Conservation (phyloP, 2,113 vertebrate genomes). For the Xenopus tropicalis region DNA sequence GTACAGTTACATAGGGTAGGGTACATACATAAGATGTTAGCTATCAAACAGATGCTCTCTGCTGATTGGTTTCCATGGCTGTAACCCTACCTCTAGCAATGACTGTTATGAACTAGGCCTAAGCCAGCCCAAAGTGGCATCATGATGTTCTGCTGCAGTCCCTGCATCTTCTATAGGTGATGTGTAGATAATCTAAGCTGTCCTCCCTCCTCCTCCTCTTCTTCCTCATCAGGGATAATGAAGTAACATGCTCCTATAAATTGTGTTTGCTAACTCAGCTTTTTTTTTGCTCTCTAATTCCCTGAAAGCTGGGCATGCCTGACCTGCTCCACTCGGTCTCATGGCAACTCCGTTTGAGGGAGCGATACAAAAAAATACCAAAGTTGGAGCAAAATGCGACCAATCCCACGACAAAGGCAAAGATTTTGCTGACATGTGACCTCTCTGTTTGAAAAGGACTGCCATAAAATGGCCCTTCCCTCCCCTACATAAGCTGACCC, state of each 20-base stretch:
- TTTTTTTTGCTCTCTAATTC: constrained; percentile 55
- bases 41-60: too few species aligned
- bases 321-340: constrained; percentile 85
- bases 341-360: constrained; percentile 82
- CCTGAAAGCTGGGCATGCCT: constrained; percentile 87
- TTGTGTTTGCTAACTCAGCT: constrained; percentile 58
- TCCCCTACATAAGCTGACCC: constrained; percentile 7
- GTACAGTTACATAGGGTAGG: too few species aligned
- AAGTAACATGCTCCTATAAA: constrained; percentile 61
- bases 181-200: too few species aligned
- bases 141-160: too few species aligned
- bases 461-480: constrained; percentile 56
- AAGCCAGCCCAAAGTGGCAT: too few species aligned
- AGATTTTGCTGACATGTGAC: constrained; percentile 76
- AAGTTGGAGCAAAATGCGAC: constrained; percentile 65
- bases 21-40: too few species aligned
- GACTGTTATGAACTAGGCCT: too few species aligned
- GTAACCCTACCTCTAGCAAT: too few species aligned
- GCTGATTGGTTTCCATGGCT: too few species aligned
- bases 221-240: constrained; percentile 43
- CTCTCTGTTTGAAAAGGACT: constrained; percentile 56
- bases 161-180: too few species aligned
- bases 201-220: neutral
- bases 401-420: constrained; percentile 73
- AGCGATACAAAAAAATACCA: constrained; percentile 57